phyloP scores from a whole-genome alignment of 2,888 invertebrate genomes.

The Hydraecia micacea region DNA sequence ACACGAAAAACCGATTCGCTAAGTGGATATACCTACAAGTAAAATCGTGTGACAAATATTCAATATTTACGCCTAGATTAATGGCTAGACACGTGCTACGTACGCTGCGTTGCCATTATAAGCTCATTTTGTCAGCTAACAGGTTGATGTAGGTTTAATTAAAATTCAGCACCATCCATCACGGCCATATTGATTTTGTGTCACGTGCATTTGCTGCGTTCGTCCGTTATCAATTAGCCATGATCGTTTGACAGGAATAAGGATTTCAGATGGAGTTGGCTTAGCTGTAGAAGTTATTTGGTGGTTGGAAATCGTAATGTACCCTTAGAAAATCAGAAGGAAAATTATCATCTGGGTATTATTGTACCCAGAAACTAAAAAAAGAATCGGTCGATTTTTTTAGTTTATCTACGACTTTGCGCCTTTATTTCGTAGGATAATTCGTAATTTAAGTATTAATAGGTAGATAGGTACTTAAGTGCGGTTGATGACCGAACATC shows the following conservation, averaged over 20 bases:
- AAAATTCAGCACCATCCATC: slow-evolving; percentile 88
- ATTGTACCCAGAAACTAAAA: not conserved
- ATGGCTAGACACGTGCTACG: slow-evolving; percentile 55
- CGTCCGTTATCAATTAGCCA: slow-evolving; percentile 85
- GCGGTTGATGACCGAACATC: not conserved
- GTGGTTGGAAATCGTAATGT: not conserved
- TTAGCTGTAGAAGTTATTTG: slow-evolving; percentile 19
- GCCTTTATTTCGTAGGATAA: not conserved
- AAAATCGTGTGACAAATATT: slow-evolving; percentile 31
- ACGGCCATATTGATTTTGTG: slow-evolving; percentile 87
- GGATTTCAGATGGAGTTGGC: slow-evolving; percentile 49
- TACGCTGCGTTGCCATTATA: slow-evolving; percentile 78
- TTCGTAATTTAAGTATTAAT: not conserved
- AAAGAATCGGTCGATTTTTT: not conserved
- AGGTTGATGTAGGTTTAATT: slow-evolving; percentile 88
- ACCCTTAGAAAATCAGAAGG: not conserved
- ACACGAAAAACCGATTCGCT: not conserved
- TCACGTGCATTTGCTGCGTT: slow-evolving; percentile 81
- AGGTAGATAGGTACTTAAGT: too few species aligned
- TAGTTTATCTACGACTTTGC: not conserved
- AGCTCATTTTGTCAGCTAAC: slow-evolving; percentile 87
- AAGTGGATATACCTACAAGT: slow-evolving; percentile 7
- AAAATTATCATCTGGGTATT: not conserved
- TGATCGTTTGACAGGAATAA: slow-evolving; percentile 68
- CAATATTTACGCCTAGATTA: slow-evolving; percentile 56